Conservation (phyloP, 2,888 invertebrate species). For the Hypena proboscidalis region DNA sequence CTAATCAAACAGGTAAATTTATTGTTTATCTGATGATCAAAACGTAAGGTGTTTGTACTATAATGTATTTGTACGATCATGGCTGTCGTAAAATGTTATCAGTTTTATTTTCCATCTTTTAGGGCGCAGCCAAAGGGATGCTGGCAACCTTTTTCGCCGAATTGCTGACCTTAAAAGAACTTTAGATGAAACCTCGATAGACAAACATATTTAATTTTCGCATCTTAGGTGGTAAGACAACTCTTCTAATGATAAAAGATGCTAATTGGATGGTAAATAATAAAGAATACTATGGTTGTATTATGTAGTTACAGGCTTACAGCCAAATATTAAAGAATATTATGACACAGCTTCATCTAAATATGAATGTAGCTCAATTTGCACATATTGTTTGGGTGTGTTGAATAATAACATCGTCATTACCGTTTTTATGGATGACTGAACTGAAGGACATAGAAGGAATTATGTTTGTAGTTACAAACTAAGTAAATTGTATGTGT, state of each 20-base stretch:
- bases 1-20: slow-evolving; percentile 33
- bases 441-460: too few species aligned
- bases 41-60: not conserved
- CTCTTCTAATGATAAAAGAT: not conserved
- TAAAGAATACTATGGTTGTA: slow-evolving; percentile 7
- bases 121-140: not conserved
- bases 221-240: too few species aligned
- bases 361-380: slow-evolving; percentile 1
- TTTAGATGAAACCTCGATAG: too few species aligned
- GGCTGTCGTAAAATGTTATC: not conserved
- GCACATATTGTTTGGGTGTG: not conserved
- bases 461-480: too few species aligned
- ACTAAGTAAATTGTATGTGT: too few species aligned
- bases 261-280: slow-evolving; percentile 4
- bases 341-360: slow-evolving; percentile 7
- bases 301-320: too few species aligned
- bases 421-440: too few species aligned
- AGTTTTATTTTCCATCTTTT: not conserved
- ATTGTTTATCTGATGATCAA: slow-evolving; percentile 10
- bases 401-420: too few species aligned
- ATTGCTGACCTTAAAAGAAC: too few species aligned
- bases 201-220: too few species aligned
- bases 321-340: slow-evolving; percentile 3
- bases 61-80: not conserved
- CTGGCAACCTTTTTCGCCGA: too few species aligned